phyloP scores from a whole-genome alignment of 2,113 vertebrate species.

The Agapornis roseicollis region DNA sequence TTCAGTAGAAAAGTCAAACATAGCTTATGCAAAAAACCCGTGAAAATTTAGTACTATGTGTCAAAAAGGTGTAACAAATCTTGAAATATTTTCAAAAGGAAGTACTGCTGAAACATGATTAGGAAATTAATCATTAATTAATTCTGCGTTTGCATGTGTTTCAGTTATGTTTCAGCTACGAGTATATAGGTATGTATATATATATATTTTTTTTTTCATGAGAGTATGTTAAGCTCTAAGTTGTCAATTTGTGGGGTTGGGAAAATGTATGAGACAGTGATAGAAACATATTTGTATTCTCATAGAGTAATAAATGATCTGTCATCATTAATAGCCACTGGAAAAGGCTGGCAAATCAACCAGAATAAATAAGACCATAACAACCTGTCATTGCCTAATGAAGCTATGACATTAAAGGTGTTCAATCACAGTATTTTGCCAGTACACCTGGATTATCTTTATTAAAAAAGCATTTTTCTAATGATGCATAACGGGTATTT shows the following conservation, averaged over 20 bases:
- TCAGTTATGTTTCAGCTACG: neutral
- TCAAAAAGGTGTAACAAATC: neutral
- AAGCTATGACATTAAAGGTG: constrained; percentile 33
- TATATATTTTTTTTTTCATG: neutral
- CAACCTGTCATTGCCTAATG: constrained; percentile 43
- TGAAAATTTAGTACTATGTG: neutral
- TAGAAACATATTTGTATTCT: constrained; percentile 43
- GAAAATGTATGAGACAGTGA: neutral
- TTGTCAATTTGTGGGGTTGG: neutral
- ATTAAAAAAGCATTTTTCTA: constrained; percentile 67
- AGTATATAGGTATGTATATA: neutral
- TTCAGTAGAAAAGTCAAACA: neutral
- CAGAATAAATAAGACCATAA: constrained; percentile 34
- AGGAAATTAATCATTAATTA: neutral
- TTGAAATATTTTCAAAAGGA: neutral
- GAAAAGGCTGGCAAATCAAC: constrained; percentile 44
- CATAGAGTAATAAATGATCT: constrained; percentile 47
- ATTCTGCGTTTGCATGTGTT: neutral
- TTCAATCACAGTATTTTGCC: constrained; percentile 51
- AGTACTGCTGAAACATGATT: neutral
- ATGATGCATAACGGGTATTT: constrained; percentile 27
- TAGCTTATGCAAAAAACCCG: neutral
- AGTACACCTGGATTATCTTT: constrained; percentile 57
- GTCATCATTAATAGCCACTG: constrained; percentile 45
- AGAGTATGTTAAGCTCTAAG: neutral